Percentiles rank a stretch among this genome's conserved stretches.
Evolutionary conservation across 2,113 vertebrate species (phyloP).

Genomic region (Rhombomys opimus): DNA sequence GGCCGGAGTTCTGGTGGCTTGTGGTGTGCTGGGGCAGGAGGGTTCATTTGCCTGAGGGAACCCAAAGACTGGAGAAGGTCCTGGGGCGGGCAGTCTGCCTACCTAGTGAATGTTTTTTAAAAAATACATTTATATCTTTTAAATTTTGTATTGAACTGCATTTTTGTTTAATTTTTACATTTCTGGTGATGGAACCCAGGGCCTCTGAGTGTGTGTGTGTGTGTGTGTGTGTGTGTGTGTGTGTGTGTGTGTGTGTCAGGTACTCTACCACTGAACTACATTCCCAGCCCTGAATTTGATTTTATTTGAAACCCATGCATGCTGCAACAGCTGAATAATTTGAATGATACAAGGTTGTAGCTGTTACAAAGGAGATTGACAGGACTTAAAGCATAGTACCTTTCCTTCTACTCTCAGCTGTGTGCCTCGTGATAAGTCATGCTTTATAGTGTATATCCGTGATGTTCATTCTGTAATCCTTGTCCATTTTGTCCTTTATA

Average conservation of each 20-base stretch:
- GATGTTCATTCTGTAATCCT: background rate
- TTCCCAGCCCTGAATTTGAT: slow-evolving; percentile 37
- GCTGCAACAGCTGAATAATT: slow-evolving; percentile 27
- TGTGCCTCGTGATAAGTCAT: background rate
- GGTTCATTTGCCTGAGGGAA: background rate
- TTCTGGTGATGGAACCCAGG: background rate
- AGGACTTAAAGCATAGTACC: background rate
- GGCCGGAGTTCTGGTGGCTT: background rate
- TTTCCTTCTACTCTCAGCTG: background rate
- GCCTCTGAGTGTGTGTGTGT: background rate
- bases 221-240: no score
- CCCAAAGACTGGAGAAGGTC: background rate
- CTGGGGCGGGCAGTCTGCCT: background rate
- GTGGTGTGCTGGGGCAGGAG: no score
- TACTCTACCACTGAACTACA: background rate
- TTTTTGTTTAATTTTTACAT: slow-evolving; percentile 20
- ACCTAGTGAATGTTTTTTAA: background rate
- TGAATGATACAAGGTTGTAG: slow-evolving; percentile 16
- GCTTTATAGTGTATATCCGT: background rate
- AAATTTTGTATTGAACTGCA: slow-evolving; percentile 13
- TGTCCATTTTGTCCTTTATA: slow-evolving; percentile 30
- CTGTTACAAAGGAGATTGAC: background rate
- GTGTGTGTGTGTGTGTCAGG: no score
- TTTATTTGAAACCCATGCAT: background rate
- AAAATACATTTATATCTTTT: slow-evolving; percentile 40